A percentile compares a stretch with the other conserved stretches of the same genome.
phyloP scores from a whole-genome alignment of 2,113 vertebrate genomes.

The Hipposideros armiger region DNA sequence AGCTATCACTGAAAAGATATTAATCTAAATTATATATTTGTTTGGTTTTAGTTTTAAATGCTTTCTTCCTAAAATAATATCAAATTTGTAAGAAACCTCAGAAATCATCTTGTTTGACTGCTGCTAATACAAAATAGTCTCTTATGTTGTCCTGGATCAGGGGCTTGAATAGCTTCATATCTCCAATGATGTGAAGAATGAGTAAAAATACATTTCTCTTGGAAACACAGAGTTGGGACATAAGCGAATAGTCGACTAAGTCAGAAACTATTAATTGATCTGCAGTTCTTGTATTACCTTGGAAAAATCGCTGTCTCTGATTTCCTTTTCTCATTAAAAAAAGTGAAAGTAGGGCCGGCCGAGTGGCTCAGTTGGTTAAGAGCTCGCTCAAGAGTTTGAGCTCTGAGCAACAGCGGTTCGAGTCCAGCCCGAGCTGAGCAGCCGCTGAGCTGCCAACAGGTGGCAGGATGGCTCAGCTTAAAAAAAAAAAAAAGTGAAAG shows the following conservation, averaged over 20 bases:
- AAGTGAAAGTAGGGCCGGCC: neutral
- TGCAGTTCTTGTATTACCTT: neutral
- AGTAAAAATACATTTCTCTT: neutral
- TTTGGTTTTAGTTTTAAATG: conserved; percentile 19
- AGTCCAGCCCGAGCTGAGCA: too few relatives aligned
- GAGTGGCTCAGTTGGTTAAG: too few relatives aligned
- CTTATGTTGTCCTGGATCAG: neutral
- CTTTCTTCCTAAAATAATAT: neutral
- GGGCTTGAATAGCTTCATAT: neutral
- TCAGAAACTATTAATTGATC: neutral
- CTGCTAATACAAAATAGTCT: neutral
- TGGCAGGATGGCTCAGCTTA: too few relatives aligned
- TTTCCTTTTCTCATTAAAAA: conserved; percentile 39
- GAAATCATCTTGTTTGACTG: neutral
- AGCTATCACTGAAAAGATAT: neutral
- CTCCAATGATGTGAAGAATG: neutral
- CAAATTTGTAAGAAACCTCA: neutral
- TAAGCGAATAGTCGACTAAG: neutral
- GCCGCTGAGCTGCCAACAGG: too few relatives aligned
- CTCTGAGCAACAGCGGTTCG: too few relatives aligned
- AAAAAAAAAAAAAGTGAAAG: neutral
- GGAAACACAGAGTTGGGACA: neutral
- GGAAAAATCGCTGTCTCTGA: neutral
- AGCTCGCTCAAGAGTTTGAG: too few relatives aligned
- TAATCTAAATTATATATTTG: neutral